phyloP scores from a whole-genome alignment of 53 echinoderm and acorn worm genomes.

The Actinopyga echinites region DNA sequence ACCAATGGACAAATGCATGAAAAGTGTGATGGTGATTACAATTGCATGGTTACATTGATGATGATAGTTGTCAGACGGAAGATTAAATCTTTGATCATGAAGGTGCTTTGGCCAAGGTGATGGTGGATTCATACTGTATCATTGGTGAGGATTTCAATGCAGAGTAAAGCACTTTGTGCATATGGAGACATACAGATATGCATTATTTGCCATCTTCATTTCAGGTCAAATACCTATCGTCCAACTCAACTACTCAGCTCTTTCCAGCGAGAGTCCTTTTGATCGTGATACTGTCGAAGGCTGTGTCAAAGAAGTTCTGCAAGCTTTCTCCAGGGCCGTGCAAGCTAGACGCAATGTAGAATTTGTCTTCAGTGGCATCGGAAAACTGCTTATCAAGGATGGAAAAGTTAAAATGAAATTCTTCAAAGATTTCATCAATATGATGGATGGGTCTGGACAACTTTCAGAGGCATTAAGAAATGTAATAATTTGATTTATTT shows the following conservation, averaged over 20 bases:
- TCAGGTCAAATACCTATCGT: constrained; percentile 96
- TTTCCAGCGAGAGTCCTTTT: constrained; percentile 93
- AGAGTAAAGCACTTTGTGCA: background rate
- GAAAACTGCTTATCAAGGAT: constrained; percentile 85
- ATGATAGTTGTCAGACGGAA: too few species aligned
- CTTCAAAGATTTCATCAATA: constrained; percentile 94
- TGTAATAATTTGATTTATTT: constrained; percentile 68
- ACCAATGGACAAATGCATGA: background rate
- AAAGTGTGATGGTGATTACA: too few species aligned
- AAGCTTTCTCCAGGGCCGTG: constrained; percentile 82
- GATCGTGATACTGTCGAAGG: constrained; percentile 92
- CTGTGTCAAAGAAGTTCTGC: constrained; percentile 89
- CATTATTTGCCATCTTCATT: background rate
- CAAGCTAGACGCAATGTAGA: constrained; percentile 87
- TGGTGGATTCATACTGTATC: too few species aligned
- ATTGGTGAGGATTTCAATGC: too few species aligned
- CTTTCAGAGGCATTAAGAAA: constrained; percentile 87
- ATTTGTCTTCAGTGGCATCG: constrained; percentile 84
- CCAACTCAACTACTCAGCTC: constrained; percentile 95
- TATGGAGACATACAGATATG: background rate
- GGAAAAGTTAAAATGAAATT: constrained; percentile 99
- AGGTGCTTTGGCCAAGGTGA: too few species aligned
- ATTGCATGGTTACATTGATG: too few species aligned
- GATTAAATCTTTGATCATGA: too few species aligned
- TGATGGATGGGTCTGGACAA: constrained; percentile 95